These are phyloP conservation scores for Cryptocephalus moraei DNA, from an alignment of 2,888 invertebrate species.

Conservation along the genomic window DNA sequence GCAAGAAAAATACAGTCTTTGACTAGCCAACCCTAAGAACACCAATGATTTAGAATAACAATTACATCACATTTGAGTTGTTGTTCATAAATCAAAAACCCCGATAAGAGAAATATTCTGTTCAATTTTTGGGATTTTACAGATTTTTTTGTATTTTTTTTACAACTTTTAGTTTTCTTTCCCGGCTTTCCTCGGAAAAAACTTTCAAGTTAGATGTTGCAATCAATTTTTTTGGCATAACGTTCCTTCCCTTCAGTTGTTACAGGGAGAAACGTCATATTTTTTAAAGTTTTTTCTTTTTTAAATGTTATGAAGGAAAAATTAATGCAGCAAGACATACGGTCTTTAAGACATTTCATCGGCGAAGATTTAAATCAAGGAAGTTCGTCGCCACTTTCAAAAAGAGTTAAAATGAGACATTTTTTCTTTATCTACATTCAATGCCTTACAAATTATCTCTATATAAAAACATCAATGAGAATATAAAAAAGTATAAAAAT, in stretches of 20 bases:
- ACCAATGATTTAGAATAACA: neutral
- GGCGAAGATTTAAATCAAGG: slow-evolving; percentile 17
- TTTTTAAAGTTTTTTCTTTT: slow-evolving; percentile 28
- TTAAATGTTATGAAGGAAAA: slow-evolving; percentile 36
- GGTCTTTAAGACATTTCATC: slow-evolving; percentile 39
- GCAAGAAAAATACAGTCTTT: neutral
- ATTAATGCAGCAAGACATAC: slow-evolving; percentile 38
- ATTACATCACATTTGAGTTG: too few relatives aligned
- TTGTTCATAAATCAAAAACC: too few relatives aligned
- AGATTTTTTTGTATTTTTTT: slow-evolving; percentile 33
- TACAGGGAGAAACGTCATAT: slow-evolving; percentile 23
- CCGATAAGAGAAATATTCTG: slow-evolving; percentile 26
- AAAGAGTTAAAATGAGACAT: slow-evolving; percentile 10
- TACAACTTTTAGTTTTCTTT: slow-evolving; percentile 22
- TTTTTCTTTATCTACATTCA: slow-evolving; percentile 9
- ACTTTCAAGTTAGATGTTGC: slow-evolving; percentile 35
- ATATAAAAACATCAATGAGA: slow-evolving; percentile 27
- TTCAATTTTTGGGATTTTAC: slow-evolving; percentile 31
- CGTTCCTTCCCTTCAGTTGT: slow-evolving; percentile 10
- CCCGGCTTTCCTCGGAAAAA: slow-evolving; percentile 24
- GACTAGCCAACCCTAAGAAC: neutral
- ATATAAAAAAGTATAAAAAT: slow-evolving; percentile 37
- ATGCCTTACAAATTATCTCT: slow-evolving; percentile 24
- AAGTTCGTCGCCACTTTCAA: slow-evolving; percentile 25
- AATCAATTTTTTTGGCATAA: slow-evolving; percentile 34